phyloP scores from a whole-genome alignment of 2,888 invertebrate species.

The Anarsia innoxiella region DNA sequence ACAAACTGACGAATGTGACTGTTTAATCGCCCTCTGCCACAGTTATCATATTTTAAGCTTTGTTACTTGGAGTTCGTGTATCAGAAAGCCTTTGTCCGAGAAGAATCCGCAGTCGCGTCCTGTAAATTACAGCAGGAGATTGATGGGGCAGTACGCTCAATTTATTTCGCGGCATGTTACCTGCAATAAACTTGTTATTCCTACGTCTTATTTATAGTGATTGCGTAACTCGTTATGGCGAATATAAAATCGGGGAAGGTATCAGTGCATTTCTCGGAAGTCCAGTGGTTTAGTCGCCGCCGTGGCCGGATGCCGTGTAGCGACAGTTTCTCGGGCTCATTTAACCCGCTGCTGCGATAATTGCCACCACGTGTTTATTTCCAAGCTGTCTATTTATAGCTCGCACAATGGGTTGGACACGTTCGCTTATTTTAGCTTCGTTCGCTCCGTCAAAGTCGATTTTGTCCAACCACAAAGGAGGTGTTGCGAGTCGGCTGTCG shows the following conservation, averaged over 20 bases:
- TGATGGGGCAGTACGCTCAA: constrained; percentile 26
- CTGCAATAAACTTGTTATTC: constrained; percentile 28
- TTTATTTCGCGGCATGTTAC: constrained; percentile 28
- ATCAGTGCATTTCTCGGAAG: background rate
- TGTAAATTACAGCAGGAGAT: constrained; percentile 32
- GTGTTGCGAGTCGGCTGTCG: constrained; percentile 67
- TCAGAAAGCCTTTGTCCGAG: constrained; percentile 27
- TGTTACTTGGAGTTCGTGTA: constrained; percentile 24
- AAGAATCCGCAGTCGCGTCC: constrained; percentile 20
- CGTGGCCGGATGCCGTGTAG: constrained; percentile 55
- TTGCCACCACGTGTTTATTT: constrained; percentile 75
- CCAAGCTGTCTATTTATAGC: constrained; percentile 67
- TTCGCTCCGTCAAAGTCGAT: constrained; percentile 67
- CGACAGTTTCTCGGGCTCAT: constrained; percentile 68
- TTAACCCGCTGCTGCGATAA: constrained; percentile 72
- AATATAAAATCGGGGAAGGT: constrained; percentile 24
- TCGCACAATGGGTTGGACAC: constrained; percentile 72
- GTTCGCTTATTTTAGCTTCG: constrained; percentile 66
- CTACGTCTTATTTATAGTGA: constrained; percentile 41
- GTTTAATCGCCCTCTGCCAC: constrained; percentile 22
- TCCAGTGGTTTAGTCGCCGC: background rate
- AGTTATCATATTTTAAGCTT: constrained; percentile 26
- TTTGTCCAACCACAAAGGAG: constrained; percentile 64
- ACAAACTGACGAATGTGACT: constrained; percentile 30
- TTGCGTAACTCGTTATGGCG: constrained; percentile 35